Base-by-base conservation (phyloP, 2,888 invertebrate species). In the Ormia ochracea region DNA sequence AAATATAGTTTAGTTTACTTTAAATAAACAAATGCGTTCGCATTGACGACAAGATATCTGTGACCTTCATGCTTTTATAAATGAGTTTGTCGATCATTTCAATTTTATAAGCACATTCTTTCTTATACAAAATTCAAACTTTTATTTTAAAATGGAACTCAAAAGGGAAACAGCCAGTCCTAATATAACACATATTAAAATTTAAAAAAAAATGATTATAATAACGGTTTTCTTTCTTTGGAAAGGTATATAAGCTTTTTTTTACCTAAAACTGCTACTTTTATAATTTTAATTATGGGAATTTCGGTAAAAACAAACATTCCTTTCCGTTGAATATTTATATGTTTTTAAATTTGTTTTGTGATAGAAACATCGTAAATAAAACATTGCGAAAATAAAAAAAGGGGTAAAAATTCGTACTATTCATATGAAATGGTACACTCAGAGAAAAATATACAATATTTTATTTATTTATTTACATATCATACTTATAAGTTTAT, bases 141-240 rank as follows among this genome's bases (percentile, higher is more conserved):
- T 19, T 1, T 23, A 3, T 43, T 23, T 23, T 56, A 21, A 17
- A 9, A 33, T 19, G 4, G 19, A 58, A 77, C n/a, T 41, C 9
- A 52, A 68, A 78, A 78, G 72, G 73, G 72, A 78, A 78, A 78
- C 56, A 41, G 31, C 50, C 61, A 48, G 68, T 73, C 61, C 66
- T 73, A 36, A 61, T 43, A 73, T 66, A 73, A 66, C 26, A 43
- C 48, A 56, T 58, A 63, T 65, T 50, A 21, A 31, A 58, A 50
- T 26, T 28, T 28, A 5, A 50, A 50, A 26, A 17, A 33, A 43
- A 7, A 26, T 9, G 26, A 48, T 48, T 17, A 43, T 31, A 7
- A 56, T 54, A 56, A 41, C 36, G 0, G 9, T 48, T 28, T 69
- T 31, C 26, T 45, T 58, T 45, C 33, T 21, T 3, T n/a, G 45